phyloP scores from a whole-genome alignment of 2,888 invertebrate species.

The Melanargia galathea region DNA sequence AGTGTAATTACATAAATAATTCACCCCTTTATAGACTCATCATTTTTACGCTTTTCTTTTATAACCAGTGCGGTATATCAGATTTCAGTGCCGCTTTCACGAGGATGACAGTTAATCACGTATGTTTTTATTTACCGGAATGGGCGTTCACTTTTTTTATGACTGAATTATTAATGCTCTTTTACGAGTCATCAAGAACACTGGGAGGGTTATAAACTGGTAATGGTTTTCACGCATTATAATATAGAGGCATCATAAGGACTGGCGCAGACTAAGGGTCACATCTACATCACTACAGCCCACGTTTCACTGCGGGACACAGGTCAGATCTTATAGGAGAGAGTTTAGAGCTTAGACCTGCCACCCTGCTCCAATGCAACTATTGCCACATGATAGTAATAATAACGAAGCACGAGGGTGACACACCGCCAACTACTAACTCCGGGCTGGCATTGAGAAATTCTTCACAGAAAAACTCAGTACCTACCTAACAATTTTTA shows the following conservation, averaged over 20 bases:
- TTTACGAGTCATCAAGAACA: slow-evolving; percentile 25
- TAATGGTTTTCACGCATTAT: slow-evolving; percentile 19
- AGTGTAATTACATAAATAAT: slow-evolving; percentile 15
- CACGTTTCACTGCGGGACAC: too few species aligned
- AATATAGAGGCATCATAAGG: not conserved
- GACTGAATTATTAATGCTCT: slow-evolving; percentile 26
- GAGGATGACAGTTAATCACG: slow-evolving; percentile 25
- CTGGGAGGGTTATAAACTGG: slow-evolving; percentile 21
- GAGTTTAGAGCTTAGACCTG: too few species aligned
- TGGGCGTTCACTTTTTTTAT: slow-evolving; percentile 23
- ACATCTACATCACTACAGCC: too few species aligned
- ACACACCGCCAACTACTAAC: too few species aligned
- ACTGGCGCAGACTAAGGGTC: not conserved
- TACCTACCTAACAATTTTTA: too few species aligned
- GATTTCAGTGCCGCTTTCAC: slow-evolving; percentile 9
- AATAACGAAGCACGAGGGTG: too few species aligned
- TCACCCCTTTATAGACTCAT: slow-evolving; percentile 2
- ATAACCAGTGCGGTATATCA: slow-evolving; percentile 7
- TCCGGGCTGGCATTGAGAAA: too few species aligned
- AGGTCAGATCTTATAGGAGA: too few species aligned
- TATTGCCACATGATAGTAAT: too few species aligned
- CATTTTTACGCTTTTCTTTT: slow-evolving; percentile 12
- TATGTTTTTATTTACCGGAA: slow-evolving; percentile 23
- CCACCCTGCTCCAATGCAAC: too few species aligned
- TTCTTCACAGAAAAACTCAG: too few species aligned